Evolutionary conservation across 1,140 invertebrate genomes (phyloP).

Genomic region (Caenorhabditis remanei): DNA sequence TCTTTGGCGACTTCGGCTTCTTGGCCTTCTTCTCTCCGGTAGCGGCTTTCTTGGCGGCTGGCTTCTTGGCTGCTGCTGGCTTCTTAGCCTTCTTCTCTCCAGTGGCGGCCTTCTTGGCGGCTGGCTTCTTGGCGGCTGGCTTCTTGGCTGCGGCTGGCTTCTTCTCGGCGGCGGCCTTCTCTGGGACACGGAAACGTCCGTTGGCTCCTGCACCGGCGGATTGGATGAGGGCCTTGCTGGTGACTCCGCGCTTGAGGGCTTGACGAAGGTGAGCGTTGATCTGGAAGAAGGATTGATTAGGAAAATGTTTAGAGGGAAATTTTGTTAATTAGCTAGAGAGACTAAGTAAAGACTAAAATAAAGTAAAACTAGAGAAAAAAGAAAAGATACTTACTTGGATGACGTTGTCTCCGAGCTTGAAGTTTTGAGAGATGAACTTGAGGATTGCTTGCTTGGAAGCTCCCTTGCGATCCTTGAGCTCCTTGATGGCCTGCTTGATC

Average conservation of each 20-base stretch:
- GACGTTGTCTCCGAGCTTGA: constrained; percentile 65
- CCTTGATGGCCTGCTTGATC: constrained; percentile 61
- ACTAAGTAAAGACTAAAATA: too few relatives aligned
- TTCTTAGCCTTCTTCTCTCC: constrained; percentile 49
- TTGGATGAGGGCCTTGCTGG: constrained; percentile 54
- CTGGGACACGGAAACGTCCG: constrained; percentile 67
- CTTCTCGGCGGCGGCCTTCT: constrained; percentile 59
- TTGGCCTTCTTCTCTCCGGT: constrained; percentile 34
- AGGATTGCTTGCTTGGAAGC: constrained; percentile 61
- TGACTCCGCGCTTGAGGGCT: constrained; percentile 64
- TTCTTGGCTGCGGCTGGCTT: constrained; percentile 63
- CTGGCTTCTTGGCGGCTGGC: constrained; percentile 54
- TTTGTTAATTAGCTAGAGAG: neutral
- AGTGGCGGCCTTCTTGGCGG: constrained; percentile 54
- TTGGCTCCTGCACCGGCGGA: constrained; percentile 69
- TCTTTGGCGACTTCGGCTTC: neutral
- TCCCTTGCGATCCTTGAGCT: constrained; percentile 59
- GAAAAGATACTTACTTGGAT: constrained; percentile 49
- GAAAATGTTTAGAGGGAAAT: neutral
- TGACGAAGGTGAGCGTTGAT: constrained; percentile 63
- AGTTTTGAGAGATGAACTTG: constrained; percentile 66
- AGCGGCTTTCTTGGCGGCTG: constrained; percentile 60
- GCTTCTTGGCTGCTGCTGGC: constrained; percentile 46
- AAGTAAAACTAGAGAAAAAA: neutral
- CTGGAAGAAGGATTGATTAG: neutral